Percentiles rank a stretch among this genome's conserved stretches.
These are phyloP conservation scores for Hirudinaria manillensis DNA, from an alignment of 2,888 invertebrate genomes.

Conservation along the genomic window DNA sequence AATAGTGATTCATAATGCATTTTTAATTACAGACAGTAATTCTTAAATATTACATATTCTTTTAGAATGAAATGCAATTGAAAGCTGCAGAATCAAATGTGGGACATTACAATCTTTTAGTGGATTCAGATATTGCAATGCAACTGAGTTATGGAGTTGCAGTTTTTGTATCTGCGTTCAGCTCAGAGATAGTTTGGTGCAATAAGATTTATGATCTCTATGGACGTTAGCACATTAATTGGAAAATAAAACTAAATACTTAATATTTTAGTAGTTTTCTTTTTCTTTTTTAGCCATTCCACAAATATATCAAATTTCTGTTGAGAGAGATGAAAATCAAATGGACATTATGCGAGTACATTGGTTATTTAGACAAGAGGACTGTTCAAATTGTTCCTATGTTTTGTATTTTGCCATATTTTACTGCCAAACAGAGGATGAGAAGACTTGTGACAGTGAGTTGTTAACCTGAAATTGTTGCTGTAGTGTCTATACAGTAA, in stretches of 20 bases:
- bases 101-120: no score
- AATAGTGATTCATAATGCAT: no score
- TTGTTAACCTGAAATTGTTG: neutral
- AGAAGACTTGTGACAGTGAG: neutral
- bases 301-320: neutral
- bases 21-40: no score
- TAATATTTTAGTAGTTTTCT: neutral
- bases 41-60: no score
- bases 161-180: neutral
- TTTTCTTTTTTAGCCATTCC: no score
- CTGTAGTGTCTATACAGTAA: neutral
- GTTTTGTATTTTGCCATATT: neutral
- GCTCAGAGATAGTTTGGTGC: neutral
- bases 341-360: neutral
- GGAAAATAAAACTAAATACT: neutral
- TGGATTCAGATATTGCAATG: no score
- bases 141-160: conserved; percentile 8
- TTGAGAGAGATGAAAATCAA: neutral
- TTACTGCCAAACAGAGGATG: neutral
- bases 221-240: neutral
- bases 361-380: neutral
- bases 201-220: neutral
- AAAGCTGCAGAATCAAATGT: no score
- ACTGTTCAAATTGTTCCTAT: conserved; percentile 5
- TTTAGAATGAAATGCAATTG: no score